Evolutionary conservation across 2,888 invertebrate species (phyloP), one percentile per base, ranked within the genome.

Genomic region (Entomobrya proxima): DNA sequence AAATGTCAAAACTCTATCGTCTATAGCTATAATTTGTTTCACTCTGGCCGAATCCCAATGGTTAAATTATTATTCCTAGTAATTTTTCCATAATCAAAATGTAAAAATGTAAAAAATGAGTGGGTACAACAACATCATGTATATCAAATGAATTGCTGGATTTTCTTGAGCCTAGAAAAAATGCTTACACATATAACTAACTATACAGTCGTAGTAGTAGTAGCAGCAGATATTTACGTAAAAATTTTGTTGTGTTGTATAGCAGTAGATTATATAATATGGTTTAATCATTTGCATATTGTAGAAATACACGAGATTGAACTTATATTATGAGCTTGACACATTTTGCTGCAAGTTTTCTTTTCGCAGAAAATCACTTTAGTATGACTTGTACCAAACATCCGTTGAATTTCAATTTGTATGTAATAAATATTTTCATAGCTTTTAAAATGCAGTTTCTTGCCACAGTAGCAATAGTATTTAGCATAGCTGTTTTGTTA

Each of bases 51-150:
- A n/a, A 9, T 15, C 13, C 13, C 13, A 44, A n/a, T 44, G 13
- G 9, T 44, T 44, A 44, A 44, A 44, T 9, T 44, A 3, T 44
- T 44, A 15, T 44, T 44, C n/a, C n/a, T n/a, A n/a, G n/a, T n/a
- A 69, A 27, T 69, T 74, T 61, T 72, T 44, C n/a, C 47, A 47
- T 82, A 82, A 74, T 81, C 21, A 72, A 72, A 75, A 40, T 82
- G 74, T 82, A 82, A 61, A 82, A 82, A 74, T 82, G 81, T 82
- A 69, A 82, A 82, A 82, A 82, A 75, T 67, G 27, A 69, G 67
- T 82, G 74, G 81, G 74, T 58, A 55, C 81, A 74, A 81, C n/a
- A 44, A 24, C 11, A 50, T 74, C 27, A 52, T 30, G 18, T 32
- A 35, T 72, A 80, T 72, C 58, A 80, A 80, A 80, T 80, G 72